phyloP scores from a whole-genome alignment of 2,888 invertebrate genomes.

The Timema cristinae region DNA sequence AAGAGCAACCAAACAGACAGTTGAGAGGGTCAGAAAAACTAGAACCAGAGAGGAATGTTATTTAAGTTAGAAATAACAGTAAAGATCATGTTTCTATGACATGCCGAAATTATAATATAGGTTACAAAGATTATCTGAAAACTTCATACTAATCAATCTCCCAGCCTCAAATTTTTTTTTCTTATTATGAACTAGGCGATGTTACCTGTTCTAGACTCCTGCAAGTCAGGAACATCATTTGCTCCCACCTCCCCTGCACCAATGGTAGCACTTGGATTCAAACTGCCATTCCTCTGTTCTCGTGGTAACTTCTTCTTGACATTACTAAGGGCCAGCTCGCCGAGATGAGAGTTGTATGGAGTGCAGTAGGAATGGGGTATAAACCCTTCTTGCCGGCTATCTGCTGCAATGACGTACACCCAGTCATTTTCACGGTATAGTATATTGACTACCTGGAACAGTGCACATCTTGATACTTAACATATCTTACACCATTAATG shows the following conservation, averaged over 20 bases:
- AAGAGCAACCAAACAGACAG: too few relatives aligned
- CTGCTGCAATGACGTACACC: constrained; percentile 92
- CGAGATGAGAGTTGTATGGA: constrained; percentile 70
- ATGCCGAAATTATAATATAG: too few relatives aligned
- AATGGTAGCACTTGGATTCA: constrained; percentile 12
- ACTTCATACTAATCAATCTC: too few relatives aligned
- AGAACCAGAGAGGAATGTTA: too few relatives aligned
- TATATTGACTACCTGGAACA: constrained; percentile 76
- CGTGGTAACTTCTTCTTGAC: constrained; percentile 85
- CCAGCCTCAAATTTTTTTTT: too few relatives aligned
- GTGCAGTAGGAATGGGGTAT: constrained; percentile 93
- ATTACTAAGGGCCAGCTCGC: constrained; percentile 64
- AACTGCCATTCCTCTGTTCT: constrained; percentile 42
- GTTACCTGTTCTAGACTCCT: constrained; percentile 24
- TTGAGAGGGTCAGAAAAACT: too few relatives aligned
- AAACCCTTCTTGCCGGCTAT: constrained; percentile 87
- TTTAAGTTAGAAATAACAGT: too few relatives aligned
- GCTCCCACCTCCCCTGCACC: constrained; percentile 21
- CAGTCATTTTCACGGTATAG: constrained; percentile 94
- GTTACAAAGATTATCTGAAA: too few relatives aligned
- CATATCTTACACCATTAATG: too few relatives aligned
- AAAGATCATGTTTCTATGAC: too few relatives aligned
- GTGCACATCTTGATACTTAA: background rate
- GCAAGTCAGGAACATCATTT: constrained; percentile 19
- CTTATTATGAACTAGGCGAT: too few relatives aligned